A percentile compares a stretch with the other conserved stretches of the same genome.
Conservation (phyloP, 2,888 invertebrate genomes). For the Volucella inflata region DNA sequence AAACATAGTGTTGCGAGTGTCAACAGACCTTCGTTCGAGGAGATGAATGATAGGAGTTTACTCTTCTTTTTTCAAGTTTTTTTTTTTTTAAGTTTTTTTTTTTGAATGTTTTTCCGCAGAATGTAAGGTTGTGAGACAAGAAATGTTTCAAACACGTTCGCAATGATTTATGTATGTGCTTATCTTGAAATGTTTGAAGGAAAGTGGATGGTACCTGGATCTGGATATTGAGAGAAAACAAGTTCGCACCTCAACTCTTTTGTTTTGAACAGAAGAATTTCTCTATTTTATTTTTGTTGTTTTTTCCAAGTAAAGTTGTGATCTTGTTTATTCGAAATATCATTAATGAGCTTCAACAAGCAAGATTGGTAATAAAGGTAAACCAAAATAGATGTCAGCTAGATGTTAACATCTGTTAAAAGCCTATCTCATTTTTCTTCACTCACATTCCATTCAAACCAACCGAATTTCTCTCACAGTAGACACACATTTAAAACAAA, state of each 20-base stretch:
- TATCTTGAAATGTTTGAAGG: neutral
- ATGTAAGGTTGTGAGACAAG: neutral
- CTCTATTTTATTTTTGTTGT: no score
- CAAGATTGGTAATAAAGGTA: no score
- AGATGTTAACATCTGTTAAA: no score
- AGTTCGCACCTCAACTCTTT: slow-evolving; percentile 41
- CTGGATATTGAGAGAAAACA: neutral
- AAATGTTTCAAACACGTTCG: slow-evolving; percentile 1
- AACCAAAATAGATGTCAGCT: no score
- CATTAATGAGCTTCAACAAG: no score
- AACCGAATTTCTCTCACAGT: no score
- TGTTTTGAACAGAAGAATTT: neutral
- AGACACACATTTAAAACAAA: no score
- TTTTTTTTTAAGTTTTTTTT: no score
- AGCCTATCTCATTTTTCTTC: no score
- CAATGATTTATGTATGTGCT: slow-evolving; percentile 3
- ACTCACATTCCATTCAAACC: no score
- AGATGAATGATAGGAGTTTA: slow-evolving; percentile 57
- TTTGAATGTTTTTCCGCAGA: neutral
- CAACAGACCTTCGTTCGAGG: slow-evolving; percentile 28
- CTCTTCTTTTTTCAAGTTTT: neutral
- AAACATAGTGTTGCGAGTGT: slow-evolving; percentile 46
- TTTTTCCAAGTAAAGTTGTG: no score
- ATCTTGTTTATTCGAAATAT: no score
- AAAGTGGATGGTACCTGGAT: neutral